Percentiles rank a stretch among this genome's conserved stretches.
Conservation (phyloP, 2,113 vertebrate species). For the Ophiodon elongatus region DNA sequence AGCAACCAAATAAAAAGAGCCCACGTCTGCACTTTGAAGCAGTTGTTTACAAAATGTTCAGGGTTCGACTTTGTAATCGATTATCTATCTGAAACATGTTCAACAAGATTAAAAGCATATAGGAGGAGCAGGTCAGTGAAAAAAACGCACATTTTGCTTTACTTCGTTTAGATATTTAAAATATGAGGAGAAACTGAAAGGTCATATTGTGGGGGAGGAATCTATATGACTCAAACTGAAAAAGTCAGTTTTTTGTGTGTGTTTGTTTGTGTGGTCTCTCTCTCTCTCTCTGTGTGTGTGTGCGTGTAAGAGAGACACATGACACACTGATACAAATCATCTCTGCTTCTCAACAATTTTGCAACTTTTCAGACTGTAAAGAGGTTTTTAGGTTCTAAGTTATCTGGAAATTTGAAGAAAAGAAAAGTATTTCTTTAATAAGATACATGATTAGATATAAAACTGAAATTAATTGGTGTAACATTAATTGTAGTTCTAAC, state of each 20-base stretch:
- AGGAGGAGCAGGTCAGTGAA: background rate
- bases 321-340: conserved; percentile 34
- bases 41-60: conserved; percentile 5
- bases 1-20: background rate
- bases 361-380: conserved; percentile 26
- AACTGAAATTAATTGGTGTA: background rate
- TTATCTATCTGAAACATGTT: conserved; percentile 35
- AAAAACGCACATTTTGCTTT: conserved; percentile 31
- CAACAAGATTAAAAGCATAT: background rate
- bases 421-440: background rate
- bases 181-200: conserved; percentile 73
- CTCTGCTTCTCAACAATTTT: conserved; percentile 10
- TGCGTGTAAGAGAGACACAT: background rate
- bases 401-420: background rate
- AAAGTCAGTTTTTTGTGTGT: conserved; percentile 43
- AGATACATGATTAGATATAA: background rate
- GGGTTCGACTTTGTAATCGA: conserved; percentile 20
- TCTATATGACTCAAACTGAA: conserved; percentile 74
- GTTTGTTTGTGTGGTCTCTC: conserved; percentile 29
- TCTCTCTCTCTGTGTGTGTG: background rate
- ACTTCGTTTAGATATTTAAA: conserved; percentile 67
- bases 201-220: conserved; percentile 77
- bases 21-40: background rate
- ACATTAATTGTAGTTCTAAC: background rate
- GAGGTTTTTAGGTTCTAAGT: conserved; percentile 4